Percentiles rank a stretch among this genome's conserved stretches.
Evolutionary conservation across 2,113 vertebrate species (phyloP).

Genomic region (Menidia beryllina): DNA sequence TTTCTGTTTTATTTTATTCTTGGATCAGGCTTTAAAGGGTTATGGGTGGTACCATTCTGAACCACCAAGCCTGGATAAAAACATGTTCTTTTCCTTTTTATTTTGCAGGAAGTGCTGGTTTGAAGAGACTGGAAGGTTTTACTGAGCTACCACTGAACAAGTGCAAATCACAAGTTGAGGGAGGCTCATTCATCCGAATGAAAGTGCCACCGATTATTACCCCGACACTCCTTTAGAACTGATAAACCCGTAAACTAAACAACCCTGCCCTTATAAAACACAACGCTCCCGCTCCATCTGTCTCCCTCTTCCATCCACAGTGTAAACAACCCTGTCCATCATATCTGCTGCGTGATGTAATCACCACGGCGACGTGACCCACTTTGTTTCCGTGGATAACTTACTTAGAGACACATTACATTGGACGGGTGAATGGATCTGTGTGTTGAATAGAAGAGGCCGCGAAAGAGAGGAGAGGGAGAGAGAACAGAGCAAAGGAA

Average conservation of each 20-base stretch:
- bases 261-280: constrained; percentile 7
- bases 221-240: constrained; percentile 13
- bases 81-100: too few relatives aligned
- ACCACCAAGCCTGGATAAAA: too few relatives aligned
- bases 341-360: constrained; percentile 59
- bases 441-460: constrained; percentile 7
- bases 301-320: constrained; percentile 13
- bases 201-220: constrained; percentile 10
- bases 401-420: constrained; percentile 68
- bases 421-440: constrained; percentile 49
- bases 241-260: constrained; percentile 19
- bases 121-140: not conserved
- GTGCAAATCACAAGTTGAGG: not conserved
- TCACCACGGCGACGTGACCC: constrained; percentile 56
- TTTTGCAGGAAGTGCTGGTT: not conserved
- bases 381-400: constrained; percentile 66
- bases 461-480: not conserved
- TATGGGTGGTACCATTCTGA: too few relatives aligned
- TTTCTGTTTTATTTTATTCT: too few relatives aligned
- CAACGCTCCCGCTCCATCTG: not conserved
- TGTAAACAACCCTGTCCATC: constrained; percentile 48
- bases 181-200: not conserved
- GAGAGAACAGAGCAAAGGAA: not conserved
- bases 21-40: too few relatives aligned
- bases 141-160: not conserved